Conservation (phyloP, 2,888 invertebrate species). For the Capitulum mitella region DNA sequence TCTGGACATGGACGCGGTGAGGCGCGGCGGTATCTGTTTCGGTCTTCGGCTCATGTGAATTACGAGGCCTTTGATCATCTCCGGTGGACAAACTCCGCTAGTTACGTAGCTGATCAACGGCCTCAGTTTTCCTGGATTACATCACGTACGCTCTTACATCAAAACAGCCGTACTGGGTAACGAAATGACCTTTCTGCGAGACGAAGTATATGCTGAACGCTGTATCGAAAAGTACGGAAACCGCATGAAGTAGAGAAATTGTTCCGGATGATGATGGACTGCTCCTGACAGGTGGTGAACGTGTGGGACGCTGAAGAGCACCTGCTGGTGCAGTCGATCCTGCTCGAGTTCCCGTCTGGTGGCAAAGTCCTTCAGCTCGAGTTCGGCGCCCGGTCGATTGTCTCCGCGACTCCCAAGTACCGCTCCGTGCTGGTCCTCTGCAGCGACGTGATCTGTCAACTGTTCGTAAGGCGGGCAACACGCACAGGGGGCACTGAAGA, state of each 20-base stretch:
- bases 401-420: background rate
- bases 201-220: no score
- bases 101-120: no score
- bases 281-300: conserved; percentile 49
- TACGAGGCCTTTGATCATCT: no score
- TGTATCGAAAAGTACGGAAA: no score
- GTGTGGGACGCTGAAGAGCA: conserved; percentile 56
- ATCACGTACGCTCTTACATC: no score
- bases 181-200: no score
- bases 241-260: no score
- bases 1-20: conserved; percentile 53
- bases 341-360: conserved; percentile 53
- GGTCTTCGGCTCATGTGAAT: no score
- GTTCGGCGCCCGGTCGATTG: conserved; percentile 51
- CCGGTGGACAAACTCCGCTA: no score
- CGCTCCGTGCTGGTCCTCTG: background rate
- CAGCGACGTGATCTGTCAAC: background rate
- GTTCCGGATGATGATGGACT: background rate
- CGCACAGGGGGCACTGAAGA: background rate
- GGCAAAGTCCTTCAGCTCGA: conserved; percentile 53
- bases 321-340: conserved; percentile 52
- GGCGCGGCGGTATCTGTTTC: conserved; percentile 37
- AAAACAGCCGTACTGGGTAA: no score
- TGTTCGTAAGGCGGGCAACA: background rate
- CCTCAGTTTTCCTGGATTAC: no score